phyloP scores from a whole-genome alignment of 1,140 invertebrate genomes.

The Bombyx mori region ASM3026992v2 NC_085129.1:21167501-21168000 shows the following conservation, averaged over 20 bases:
- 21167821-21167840: constrained; percentile 25
- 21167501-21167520: too few relatives aligned
- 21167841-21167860: constrained; percentile 39
- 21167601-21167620: too few relatives aligned
- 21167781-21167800: constrained; percentile 30
- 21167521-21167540: too few relatives aligned
- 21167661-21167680: constrained; percentile 22
- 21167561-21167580: too few relatives aligned
- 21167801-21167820: constrained; percentile 7
- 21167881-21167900: neutral
- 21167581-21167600: too few relatives aligned
- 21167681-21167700: constrained; percentile 21
- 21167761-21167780: constrained; percentile 12
- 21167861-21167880: neutral
- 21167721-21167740: constrained; percentile 25
- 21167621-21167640: neutral
- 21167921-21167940: neutral
- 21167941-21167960: too few relatives aligned
- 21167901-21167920: neutral
- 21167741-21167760: constrained; percentile 10
- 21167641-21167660: constrained; percentile 24
- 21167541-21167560: too few relatives aligned
- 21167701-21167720: constrained; percentile 24
- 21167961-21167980: too few relatives aligned
- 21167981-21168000: too few relatives aligned